These are phyloP conservation scores for Himantopus leucocephalus DNA, from an alignment of 2,113 vertebrate species.

Conservation along the genomic window DNA sequence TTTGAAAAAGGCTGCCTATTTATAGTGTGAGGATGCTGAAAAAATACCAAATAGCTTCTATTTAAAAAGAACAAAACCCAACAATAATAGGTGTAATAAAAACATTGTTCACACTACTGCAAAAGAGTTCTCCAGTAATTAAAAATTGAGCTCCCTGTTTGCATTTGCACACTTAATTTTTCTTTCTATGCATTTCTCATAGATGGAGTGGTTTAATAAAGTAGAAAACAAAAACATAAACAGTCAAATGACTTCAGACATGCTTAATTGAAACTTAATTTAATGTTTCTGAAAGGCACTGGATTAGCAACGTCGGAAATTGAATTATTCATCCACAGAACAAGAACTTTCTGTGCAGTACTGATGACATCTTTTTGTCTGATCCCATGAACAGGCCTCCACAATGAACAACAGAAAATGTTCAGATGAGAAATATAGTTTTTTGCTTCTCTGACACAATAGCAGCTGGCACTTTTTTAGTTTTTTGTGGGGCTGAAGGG, in stretches of 20 bases:
- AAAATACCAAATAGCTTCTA: neutral
- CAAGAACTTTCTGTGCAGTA: conserved; percentile 19
- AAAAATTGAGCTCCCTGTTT: neutral
- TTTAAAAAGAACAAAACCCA: neutral
- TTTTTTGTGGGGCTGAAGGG: neutral
- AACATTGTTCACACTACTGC: neutral
- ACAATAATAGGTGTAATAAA: neutral
- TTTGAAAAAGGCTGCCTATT: conserved; percentile 1
- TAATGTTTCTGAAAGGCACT: conserved; percentile 36
- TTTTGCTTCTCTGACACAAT: neutral
- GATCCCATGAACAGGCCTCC: neutral
- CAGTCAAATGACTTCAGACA: conserved; percentile 42
- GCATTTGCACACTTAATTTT: neutral
- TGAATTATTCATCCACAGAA: conserved; percentile 34
- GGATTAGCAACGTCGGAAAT: conserved; percentile 26
- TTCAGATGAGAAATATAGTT: neutral
- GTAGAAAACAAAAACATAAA: conserved; percentile 37
- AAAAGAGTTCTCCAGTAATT: neutral
- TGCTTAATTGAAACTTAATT: conserved; percentile 52
- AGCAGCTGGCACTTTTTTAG: neutral
- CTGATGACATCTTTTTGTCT: neutral
- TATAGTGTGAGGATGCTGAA: neutral
- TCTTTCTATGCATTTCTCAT: neutral
- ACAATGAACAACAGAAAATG: neutral
- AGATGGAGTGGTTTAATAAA: neutral